Percentiles rank a stretch among this genome's conserved stretches.
phyloP scores from a whole-genome alignment of 2,888 invertebrate species.

The Dynastes grantii region DNA sequence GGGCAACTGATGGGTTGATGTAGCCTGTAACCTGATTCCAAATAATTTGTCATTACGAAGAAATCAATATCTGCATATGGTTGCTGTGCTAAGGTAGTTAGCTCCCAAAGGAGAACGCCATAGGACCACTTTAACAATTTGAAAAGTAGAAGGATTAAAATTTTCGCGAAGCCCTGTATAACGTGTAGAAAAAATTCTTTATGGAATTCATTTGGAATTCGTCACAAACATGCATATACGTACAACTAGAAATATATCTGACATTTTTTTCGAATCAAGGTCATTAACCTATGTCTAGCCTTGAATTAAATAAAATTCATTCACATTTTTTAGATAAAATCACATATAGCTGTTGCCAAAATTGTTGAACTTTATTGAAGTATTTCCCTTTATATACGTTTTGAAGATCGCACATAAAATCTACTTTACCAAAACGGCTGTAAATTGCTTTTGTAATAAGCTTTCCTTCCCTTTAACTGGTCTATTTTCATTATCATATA shows the following conservation, averaged over 20 bases:
- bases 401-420: not conserved
- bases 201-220: not conserved
- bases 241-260: not conserved
- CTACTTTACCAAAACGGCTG: slow-evolving; percentile 86
- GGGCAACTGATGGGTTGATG: slow-evolving; percentile 95
- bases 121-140: slow-evolving; percentile 85
- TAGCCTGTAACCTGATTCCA: slow-evolving; percentile 91
- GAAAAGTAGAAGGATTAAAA: not conserved
- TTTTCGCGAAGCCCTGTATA: not conserved
- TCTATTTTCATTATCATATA: slow-evolving; percentile 94
- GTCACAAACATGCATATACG: not conserved
- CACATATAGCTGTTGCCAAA: slow-evolving; percentile 21
- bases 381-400: too few relatives aligned
- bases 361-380: slow-evolving; percentile 2
- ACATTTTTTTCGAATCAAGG: slow-evolving; percentile 59
- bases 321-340: slow-evolving; percentile 56
- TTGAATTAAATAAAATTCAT: slow-evolving; percentile 60
- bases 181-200: not conserved
- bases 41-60: slow-evolving; percentile 90
- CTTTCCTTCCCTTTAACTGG: slow-evolving; percentile 97
- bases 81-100: slow-evolving; percentile 91
- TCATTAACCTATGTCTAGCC: slow-evolving; percentile 60
- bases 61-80: slow-evolving; percentile 94
- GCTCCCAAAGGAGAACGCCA: slow-evolving; percentile 95
- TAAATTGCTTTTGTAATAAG: slow-evolving; percentile 85